Conservation (phyloP, 2,797 vertebrate species). For the Arnoldichthys spilopterus region DNA sequence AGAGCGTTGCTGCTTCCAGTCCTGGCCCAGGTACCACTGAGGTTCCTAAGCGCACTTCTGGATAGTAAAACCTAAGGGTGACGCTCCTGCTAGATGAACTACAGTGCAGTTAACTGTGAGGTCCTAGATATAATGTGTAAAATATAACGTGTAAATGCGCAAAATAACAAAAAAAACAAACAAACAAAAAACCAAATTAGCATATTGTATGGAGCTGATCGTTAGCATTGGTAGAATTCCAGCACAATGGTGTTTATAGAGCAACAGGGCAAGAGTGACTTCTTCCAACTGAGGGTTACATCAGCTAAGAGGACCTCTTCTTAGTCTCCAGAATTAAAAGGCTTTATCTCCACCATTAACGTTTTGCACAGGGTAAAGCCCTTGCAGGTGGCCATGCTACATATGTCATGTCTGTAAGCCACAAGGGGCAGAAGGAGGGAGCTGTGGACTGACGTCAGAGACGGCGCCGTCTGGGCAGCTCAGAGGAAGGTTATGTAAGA, state of each 20-base stretch:
- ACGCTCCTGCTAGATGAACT: no score
- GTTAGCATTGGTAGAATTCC: no score
- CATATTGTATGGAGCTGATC: no score
- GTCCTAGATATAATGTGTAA: no score
- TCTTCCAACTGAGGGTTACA: background rate
- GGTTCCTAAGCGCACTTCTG: no score
- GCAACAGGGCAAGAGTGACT: background rate
- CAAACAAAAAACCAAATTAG: no score
- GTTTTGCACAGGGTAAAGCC: background rate
- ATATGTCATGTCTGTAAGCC: slow-evolving; percentile 11
- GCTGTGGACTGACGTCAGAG: background rate
- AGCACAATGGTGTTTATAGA: background rate
- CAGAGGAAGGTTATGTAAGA: slow-evolving; percentile 19
- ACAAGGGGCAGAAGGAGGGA: slow-evolving; percentile 16
- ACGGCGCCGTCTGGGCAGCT: background rate
- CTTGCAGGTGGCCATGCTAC: background rate
- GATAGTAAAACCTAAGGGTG: no score
- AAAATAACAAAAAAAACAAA: no score
- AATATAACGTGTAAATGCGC: no score
- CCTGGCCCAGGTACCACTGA: no score
- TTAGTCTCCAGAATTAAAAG: background rate
- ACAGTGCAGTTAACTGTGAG: no score
- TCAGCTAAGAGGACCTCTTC: background rate
- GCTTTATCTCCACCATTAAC: background rate
- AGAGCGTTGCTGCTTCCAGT: no score